Conservation (phyloP, 2,888 invertebrate genomes). For the Limenitis arthemis region DNA sequence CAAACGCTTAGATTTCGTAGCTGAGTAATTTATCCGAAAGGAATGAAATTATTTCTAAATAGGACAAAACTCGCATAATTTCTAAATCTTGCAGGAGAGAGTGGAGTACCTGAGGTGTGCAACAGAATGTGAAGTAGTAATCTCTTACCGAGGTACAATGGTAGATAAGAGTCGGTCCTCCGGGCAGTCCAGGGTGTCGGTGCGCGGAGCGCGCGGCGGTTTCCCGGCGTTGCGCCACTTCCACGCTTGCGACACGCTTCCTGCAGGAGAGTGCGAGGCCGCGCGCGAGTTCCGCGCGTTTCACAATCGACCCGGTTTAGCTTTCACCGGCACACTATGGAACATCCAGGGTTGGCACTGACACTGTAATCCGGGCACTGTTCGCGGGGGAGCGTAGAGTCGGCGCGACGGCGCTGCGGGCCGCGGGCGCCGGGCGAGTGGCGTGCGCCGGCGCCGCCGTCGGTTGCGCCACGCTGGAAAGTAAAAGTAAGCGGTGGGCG, state of each 20-base stretch:
- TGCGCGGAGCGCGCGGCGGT: constrained; percentile 52
- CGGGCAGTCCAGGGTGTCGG: constrained; percentile 51
- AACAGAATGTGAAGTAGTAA: not conserved
- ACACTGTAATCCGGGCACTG: constrained; percentile 69
- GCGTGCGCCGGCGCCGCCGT: constrained; percentile 60
- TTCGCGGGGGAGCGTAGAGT: constrained; percentile 33
- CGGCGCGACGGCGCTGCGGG: constrained; percentile 69
- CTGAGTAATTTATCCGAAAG: constrained; percentile 19
- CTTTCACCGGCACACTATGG: constrained; percentile 60
- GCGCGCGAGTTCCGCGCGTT: constrained; percentile 60
- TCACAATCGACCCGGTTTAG: constrained; percentile 63
- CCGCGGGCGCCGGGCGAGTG: constrained; percentile 71
- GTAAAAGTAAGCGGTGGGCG: constrained; percentile 69
- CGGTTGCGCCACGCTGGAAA: constrained; percentile 70
- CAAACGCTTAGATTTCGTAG: constrained; percentile 32
- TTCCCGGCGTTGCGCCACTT: constrained; percentile 68
- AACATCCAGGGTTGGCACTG: constrained; percentile 60
- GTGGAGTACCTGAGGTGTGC: not conserved
- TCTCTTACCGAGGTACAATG: constrained; percentile 30
- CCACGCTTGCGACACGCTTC: constrained; percentile 67
- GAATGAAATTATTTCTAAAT: constrained; percentile 22
- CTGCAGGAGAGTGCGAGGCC: constrained; percentile 68
- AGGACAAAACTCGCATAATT: not conserved
- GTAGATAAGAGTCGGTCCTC: constrained; percentile 42
- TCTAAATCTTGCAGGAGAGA: not conserved